phyloP scores from a whole-genome alignment of 2,797 vertebrate genomes.

The Nothura maculosa region DNA sequence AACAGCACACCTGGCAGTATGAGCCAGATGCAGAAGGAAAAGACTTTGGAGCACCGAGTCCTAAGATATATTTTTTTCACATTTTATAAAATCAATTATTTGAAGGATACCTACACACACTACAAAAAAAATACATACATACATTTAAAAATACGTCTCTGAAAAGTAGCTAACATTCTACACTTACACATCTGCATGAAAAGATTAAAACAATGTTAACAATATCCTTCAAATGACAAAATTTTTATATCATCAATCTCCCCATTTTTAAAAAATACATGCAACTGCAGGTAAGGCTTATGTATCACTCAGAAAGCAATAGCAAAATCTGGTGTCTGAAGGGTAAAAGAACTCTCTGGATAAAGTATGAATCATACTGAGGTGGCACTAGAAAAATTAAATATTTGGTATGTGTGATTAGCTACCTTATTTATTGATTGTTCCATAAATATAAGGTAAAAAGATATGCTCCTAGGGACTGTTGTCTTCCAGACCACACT shows the following conservation, averaged over 20 bases:
- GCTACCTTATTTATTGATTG: neutral
- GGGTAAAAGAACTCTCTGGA: neutral
- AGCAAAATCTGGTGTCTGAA: neutral
- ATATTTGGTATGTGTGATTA: neutral
- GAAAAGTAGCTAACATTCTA: neutral
- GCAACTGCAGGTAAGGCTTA: neutral
- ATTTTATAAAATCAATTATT: constrained; percentile 48
- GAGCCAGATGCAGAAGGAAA: neutral
- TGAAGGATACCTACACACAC: neutral
- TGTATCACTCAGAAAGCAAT: neutral
- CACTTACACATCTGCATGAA: neutral
- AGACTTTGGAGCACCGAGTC: constrained; percentile 2
- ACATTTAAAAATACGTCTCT: neutral
- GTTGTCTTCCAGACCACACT: neutral
- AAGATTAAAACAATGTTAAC: neutral
- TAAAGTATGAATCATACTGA: neutral
- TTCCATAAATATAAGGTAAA: neutral
- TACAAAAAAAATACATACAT: neutral
- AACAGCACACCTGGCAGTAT: neutral
- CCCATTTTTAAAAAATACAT: neutral
- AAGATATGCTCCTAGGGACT: neutral
- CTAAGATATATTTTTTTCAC: neutral
- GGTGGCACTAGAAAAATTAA: neutral
- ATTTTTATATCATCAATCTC: neutral
- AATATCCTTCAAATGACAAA: neutral